Evolutionary conservation across 2,888 invertebrate species (phyloP), one percentile per base, ranked within the genome.

Genomic region (Nemotelus nigrinus): DNA sequence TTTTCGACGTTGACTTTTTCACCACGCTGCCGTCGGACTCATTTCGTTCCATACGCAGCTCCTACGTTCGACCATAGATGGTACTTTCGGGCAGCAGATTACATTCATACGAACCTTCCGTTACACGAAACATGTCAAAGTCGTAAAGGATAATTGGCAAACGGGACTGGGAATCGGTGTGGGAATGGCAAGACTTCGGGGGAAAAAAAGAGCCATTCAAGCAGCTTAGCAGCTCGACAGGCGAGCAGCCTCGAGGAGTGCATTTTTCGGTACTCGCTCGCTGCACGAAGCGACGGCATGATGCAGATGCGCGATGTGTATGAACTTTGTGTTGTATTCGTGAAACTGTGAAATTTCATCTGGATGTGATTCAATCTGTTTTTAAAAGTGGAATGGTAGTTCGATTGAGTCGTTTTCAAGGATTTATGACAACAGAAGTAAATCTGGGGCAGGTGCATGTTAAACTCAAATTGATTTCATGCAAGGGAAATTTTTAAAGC

Each of bases 61-160:
- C 43, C 7, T 10, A 25, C 39, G 41, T 41, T n/a, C 57, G 57
- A 57, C n/a, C 25, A 25, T 4, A 57, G 10, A 57, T 57, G 57
- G 3, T 10, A 57, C 25, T 57, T 57, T 57, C 25, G 7, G 3
- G 3, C 57, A 25, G 10, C 25, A 5, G 8, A 57, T n/a, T 25
- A 57, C 25, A 10, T 57, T 10, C 57, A 3, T 10, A 10, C 10
- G 3, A 57, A 5, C 57, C 41, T 8, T 63, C 43, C 39, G 8
- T 63, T 10, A 65, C 45, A 10, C n/a, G 41, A 10, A 10, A 65
- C 6, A 5, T n/a, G 45, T 8, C 45, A 65, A 65, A 45, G n/a
- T 65, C 65, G 65, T 25, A 47, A 65, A 65, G 65, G 65, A 65
- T 65, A 65, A 65, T 65, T 65, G 47, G 10, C 44, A 10, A 45